Base-by-base conservation (phyloP, 2,797 vertebrate genomes). In the Siniperca obscura region DNA sequence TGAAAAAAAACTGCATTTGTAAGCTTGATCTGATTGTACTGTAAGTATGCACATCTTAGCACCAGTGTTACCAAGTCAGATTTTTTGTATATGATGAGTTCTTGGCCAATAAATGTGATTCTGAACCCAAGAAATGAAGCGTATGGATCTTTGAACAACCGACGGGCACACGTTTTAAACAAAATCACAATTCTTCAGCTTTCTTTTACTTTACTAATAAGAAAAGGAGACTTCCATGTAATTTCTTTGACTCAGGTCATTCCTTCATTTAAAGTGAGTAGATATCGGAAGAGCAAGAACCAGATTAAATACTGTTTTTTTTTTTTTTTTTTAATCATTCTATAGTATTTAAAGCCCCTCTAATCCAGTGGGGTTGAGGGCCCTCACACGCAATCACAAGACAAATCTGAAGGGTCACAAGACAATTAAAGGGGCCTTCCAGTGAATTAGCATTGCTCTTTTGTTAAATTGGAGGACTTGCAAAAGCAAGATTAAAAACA, bases 31-130 rank as follows among this genome's bases (percentile, higher is more conserved):
- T 71, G 79, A 60, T 12, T 70, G 42, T 30, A 22, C 34, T 59
- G 53, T 34, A 22, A 48, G 17, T 59, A 14, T 46, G 52, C 36
- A 48, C 30, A 57, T 72, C 38, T 30, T 57, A 69, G 76, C 75
- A 81, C 77, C 75, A 62, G 27, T 17, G 38, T 46, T n/a, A 50
- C 4, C 21, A 30, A 73, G 11, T 46, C 25, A 25, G 0, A 72
- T 30, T 82, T 46, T 13, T 56, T 55, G 50, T 66, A 57, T 56
- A 25, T 44, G 50, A 73, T 80, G 76, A 67, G 52, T 52, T 72
- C 22, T 80, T 70, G 50, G 30, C 9, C 60, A 72, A 44, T 71
- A 74, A 68, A 74, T 27, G 64, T 69, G 25, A 59, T 46, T 57
- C 9, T 76, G 65, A 78, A 69, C 44, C 19, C 16, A 53, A 82